Conservation (phyloP, 2,888 invertebrate genomes). For the Hartigia nigra region DNA sequence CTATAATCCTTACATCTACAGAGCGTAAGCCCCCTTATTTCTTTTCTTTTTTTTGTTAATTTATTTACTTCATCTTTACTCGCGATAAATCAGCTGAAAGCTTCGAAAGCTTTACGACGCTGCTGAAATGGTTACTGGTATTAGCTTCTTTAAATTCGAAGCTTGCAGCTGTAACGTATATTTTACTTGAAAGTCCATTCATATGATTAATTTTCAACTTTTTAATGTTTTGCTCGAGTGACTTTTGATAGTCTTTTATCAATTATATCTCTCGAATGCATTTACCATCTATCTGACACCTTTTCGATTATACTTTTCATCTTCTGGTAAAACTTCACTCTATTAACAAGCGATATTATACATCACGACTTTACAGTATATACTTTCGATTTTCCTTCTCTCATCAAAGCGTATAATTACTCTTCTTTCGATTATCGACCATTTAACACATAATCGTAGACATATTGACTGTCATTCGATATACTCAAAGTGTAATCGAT, state of each 20-base stretch:
- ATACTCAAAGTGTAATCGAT: neutral
- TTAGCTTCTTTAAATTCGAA: neutral
- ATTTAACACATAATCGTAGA: neutral
- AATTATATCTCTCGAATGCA: neutral
- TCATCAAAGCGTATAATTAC: neutral
- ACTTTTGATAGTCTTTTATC: neutral
- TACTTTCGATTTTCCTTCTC: neutral
- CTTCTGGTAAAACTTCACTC: neutral
- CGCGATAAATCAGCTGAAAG: neutral
- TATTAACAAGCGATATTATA: neutral
- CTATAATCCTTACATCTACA: slow-evolving; percentile 28
- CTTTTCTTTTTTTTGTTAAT: slow-evolving; percentile 14
- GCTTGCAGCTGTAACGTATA: neutral
- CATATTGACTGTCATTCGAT: neutral
- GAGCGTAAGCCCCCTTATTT: slow-evolving; percentile 42
- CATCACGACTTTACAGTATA: neutral
- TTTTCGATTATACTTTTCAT: neutral
- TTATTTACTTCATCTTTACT: slow-evolving; percentile 10
- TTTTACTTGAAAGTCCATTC: neutral
- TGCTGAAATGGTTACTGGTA: neutral
- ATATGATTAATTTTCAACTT: neutral
- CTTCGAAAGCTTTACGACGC: neutral
- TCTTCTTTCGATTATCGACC: neutral
- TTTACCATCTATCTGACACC: neutral
- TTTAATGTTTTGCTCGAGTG: neutral